Conservation (phyloP, 2,113 vertebrate species). For the Peucedramus taeniatus region DNA sequence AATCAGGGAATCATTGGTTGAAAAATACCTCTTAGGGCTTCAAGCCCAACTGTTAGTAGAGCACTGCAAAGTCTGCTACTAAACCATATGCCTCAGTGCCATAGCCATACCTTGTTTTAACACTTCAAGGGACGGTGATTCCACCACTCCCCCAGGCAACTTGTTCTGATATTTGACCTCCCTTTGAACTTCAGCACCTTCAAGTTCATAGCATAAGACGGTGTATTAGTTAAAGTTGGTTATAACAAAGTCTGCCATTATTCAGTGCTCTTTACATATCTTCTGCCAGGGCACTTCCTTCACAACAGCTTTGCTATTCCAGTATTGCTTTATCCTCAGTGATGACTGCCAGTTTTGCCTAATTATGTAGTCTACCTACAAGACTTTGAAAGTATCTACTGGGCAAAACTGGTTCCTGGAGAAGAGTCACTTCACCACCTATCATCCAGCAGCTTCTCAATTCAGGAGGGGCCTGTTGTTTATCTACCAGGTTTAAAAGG, state of each 20-base stretch:
- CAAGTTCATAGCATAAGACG: not conserved
- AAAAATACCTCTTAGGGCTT: not conserved
- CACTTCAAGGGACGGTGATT: not conserved
- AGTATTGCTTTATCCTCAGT: not conserved
- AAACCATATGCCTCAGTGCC: not conserved
- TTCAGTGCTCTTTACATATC: not conserved
- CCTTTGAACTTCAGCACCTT: not conserved
- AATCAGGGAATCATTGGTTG: not conserved
- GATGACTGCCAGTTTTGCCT: not conserved
- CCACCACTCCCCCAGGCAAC: not conserved
- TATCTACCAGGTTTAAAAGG: not conserved
- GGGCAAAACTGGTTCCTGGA: not conserved
- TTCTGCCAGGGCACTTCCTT: not conserved
- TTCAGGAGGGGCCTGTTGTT: not conserved
- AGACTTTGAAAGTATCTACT: not conserved
- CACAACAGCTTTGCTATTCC: not conserved
- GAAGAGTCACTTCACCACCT: not conserved
- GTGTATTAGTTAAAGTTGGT: not conserved
- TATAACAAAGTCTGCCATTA: not conserved
- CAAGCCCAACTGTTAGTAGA: not conserved
- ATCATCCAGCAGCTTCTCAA: not conserved
- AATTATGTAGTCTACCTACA: not conserved
- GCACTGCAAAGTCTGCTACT: not conserved
- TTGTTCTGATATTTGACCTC: not conserved
- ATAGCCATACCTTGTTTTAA: not conserved